phyloP scores from a whole-genome alignment of 2,888 invertebrate genomes.

The Ectropis crepuscularia region DNA sequence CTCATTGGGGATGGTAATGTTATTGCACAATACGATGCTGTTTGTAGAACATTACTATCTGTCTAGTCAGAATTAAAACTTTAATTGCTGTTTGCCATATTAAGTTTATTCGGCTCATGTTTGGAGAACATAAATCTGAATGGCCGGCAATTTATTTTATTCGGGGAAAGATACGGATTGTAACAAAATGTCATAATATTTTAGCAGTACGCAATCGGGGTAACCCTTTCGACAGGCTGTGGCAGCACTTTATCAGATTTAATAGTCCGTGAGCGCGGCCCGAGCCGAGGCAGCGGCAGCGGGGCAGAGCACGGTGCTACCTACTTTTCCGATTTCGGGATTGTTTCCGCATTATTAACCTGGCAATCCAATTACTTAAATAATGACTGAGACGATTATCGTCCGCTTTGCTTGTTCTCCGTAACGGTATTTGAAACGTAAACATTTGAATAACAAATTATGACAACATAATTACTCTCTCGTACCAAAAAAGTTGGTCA shows the following conservation, averaged over 20 bases:
- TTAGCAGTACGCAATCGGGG: slow-evolving; percentile 64
- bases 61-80: slow-evolving; percentile 47
- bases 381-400: slow-evolving; percentile 60
- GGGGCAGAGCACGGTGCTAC: slow-evolving; percentile 58
- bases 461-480: slow-evolving; percentile 37
- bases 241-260: slow-evolving; percentile 79
- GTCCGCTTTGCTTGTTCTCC: slow-evolving; percentile 31
- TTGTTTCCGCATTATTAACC: slow-evolving; percentile 83
- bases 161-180: slow-evolving; percentile 39
- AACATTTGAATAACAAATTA: slow-evolving; percentile 30
- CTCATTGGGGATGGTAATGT: slow-evolving; percentile 64
- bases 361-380: slow-evolving; percentile 80
- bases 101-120: slow-evolving; percentile 37
- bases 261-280: slow-evolving; percentile 76
- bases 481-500: slow-evolving; percentile 34
- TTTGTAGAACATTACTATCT: slow-evolving; percentile 66
- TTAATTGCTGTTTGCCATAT: slow-evolving; percentile 40
- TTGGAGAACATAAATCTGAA: slow-evolving; percentile 39
- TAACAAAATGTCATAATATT: slow-evolving; percentile 75
- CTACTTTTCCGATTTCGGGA: slow-evolving; percentile 77
- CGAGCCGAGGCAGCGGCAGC: slow-evolving; percentile 50
- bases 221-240: slow-evolving; percentile 74
- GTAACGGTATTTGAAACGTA: slow-evolving; percentile 26
- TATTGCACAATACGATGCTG: slow-evolving; percentile 65
- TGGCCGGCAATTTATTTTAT: slow-evolving; percentile 36